phyloP scores from a whole-genome alignment of 2,888 invertebrate species.

The Drosophila paramelanica region DNA sequence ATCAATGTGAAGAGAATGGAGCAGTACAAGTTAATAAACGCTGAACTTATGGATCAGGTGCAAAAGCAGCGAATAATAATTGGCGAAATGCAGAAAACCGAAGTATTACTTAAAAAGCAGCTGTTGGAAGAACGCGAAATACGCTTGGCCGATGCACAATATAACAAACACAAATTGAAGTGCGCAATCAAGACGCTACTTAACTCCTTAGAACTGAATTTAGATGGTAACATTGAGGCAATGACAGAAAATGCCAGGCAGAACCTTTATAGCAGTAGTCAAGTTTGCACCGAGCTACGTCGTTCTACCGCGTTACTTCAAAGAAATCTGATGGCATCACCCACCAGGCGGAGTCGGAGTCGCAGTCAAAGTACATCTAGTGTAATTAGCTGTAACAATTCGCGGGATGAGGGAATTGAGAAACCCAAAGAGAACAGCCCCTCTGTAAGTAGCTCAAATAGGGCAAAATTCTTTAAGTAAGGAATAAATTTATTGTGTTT shows the following conservation, averaged over 20 bases:
- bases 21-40: slow-evolving; percentile 26
- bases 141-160: slow-evolving; percentile 23
- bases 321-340: slow-evolving; percentile 12
- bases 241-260: not conserved
- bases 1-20: slow-evolving; percentile 45
- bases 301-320: slow-evolving; percentile 25
- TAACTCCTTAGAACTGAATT: slow-evolving; percentile 11
- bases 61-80: slow-evolving; percentile 35
- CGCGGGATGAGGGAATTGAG: not conserved
- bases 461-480: not conserved
- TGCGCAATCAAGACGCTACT: slow-evolving; percentile 30
- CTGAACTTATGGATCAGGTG: slow-evolving; percentile 34
- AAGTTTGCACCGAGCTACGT: slow-evolving; percentile 28
- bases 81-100: slow-evolving; percentile 9
- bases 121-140: slow-evolving; percentile 41
- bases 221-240: slow-evolving; percentile 8
- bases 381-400: not conserved
- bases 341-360: slow-evolving; percentile 9
- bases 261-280: not conserved
- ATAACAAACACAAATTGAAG: slow-evolving; percentile 36
- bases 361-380: slow-evolving; percentile 1
- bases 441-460: slow-evolving; percentile 10
- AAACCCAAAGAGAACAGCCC: not conserved
- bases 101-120: slow-evolving; percentile 26
- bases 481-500: not conserved